phyloP scores from a whole-genome alignment of 2,797 vertebrate species.

The Morus bassanus region DNA sequence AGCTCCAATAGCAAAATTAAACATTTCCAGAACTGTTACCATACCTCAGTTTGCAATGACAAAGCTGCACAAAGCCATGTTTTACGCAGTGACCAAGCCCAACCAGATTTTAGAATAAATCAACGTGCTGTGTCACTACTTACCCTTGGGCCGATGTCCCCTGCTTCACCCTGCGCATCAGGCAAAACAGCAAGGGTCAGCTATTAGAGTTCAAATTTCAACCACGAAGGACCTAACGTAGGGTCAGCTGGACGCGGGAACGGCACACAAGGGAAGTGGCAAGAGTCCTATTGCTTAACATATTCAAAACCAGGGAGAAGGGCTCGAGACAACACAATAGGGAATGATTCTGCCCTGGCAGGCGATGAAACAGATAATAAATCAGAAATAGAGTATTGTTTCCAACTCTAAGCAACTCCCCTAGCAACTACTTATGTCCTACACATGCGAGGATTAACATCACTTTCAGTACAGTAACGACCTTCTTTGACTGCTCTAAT shows the following conservation, averaged over 20 bases:
- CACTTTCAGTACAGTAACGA: not conserved
- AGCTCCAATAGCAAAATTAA: not conserved
- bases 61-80: not conserved
- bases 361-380: constrained; percentile 29
- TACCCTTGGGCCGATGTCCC: constrained; percentile 90
- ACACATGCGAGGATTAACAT: not conserved
- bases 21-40: not conserved
- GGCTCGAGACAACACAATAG: constrained; percentile 32
- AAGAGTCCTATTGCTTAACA: not conserved
- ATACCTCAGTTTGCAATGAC: not conserved
- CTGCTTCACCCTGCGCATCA: constrained; percentile 85
- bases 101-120: not conserved
- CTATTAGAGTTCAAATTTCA: not conserved
- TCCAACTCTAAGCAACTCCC: constrained; percentile 13
- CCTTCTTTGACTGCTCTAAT: not conserved
- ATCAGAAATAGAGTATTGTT: constrained; percentile 8
- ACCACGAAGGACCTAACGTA: not conserved
- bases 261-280: not conserved
- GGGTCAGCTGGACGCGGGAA: not conserved
- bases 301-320: constrained; percentile 21
- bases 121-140: constrained; percentile 45
- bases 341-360: constrained; percentile 33
- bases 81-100: not conserved
- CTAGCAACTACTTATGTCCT: constrained; percentile 36
- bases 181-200: constrained; percentile 37